A percentile compares a stretch with the other conserved stretches of the same genome.
Conservation (phyloP, 2,888 invertebrate species). For the Sphinx pinastri region DNA sequence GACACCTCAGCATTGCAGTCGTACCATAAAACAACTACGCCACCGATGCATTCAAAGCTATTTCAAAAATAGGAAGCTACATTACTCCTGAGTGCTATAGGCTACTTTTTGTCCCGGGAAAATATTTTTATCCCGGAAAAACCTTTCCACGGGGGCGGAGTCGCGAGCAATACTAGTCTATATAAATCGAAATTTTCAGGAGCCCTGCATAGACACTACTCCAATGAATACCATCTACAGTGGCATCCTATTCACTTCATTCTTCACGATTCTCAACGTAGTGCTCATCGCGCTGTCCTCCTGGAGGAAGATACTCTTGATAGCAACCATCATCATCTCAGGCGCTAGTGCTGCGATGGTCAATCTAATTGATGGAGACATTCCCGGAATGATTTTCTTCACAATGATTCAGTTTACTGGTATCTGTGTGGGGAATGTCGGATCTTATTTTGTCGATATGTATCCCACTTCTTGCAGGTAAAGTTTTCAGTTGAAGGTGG, state of each 20-base stretch:
- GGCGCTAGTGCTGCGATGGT: slow-evolving; percentile 80
- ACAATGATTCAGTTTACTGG: slow-evolving; percentile 52
- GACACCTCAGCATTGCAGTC: no score
- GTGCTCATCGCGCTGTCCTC: slow-evolving; percentile 65
- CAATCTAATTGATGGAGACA: slow-evolving; percentile 57
- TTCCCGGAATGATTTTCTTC: slow-evolving; percentile 55
- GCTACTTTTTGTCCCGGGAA: no score
- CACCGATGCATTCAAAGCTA: no score
- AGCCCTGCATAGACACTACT: slow-evolving; percentile 52
- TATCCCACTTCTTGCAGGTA: slow-evolving; percentile 65
- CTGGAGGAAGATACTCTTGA: slow-evolving; percentile 76
- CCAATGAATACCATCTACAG: slow-evolving; percentile 68
- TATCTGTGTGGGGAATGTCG: slow-evolving; percentile 54
- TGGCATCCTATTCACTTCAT: slow-evolving; percentile 84
- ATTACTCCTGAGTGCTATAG: no score
- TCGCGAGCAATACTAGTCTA: no score
- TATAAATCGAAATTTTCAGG: slow-evolving; percentile 41
- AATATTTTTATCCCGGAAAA: no score
- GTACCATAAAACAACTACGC: no score
- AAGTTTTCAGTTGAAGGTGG: not conserved
- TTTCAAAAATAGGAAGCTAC: no score
- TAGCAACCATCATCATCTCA: slow-evolving; percentile 69
- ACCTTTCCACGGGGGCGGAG: no score
- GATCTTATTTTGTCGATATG: slow-evolving; percentile 60
- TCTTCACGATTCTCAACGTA: slow-evolving; percentile 82